phyloP scores from a whole-genome alignment of 2,888 invertebrate species.

The Heliconius ismenius region DNA sequence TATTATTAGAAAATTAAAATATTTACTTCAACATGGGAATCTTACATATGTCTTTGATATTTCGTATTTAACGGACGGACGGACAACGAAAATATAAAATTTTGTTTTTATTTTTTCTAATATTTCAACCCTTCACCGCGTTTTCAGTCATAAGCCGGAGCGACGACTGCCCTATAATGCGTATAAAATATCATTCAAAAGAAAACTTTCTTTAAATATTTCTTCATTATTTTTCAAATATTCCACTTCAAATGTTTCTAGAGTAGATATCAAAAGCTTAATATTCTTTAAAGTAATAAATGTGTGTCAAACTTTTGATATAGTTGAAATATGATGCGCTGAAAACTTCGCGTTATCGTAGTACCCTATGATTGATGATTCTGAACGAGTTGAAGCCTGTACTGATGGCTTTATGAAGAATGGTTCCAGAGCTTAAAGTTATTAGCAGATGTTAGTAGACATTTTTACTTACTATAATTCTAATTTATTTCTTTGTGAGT shows the following conservation, averaged over 20 bases:
- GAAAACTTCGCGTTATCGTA: constrained; percentile 29
- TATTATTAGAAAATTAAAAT: too few species aligned
- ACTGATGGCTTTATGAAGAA: constrained; percentile 27
- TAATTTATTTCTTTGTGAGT: not conserved
- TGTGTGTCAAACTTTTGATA: constrained; percentile 19
- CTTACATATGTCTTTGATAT: too few species aligned
- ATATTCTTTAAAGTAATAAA: constrained; percentile 21
- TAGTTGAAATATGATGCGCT: constrained; percentile 19
- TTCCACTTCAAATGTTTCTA: not conserved
- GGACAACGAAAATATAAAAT: too few species aligned
- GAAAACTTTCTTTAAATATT: not conserved
- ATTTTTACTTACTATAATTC: not conserved
- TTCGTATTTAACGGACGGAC: too few species aligned
- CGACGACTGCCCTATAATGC: not conserved
- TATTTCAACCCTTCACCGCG: not conserved
- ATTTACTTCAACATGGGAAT: too few species aligned
- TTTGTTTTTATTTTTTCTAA: too few species aligned
- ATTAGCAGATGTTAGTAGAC: not conserved
- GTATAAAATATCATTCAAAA: not conserved
- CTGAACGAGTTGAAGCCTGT: constrained; percentile 23
- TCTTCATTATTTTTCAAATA: not conserved
- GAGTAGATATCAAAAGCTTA: constrained; percentile 5
- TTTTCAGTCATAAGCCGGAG: not conserved
- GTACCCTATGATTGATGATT: constrained; percentile 29
- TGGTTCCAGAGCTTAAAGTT: constrained; percentile 12